A percentile compares a stretch with the other conserved stretches of the same genome.
Evolutionary conservation across 2,888 invertebrate species (phyloP).

Genomic region (Clepsis dumicolana): DNA sequence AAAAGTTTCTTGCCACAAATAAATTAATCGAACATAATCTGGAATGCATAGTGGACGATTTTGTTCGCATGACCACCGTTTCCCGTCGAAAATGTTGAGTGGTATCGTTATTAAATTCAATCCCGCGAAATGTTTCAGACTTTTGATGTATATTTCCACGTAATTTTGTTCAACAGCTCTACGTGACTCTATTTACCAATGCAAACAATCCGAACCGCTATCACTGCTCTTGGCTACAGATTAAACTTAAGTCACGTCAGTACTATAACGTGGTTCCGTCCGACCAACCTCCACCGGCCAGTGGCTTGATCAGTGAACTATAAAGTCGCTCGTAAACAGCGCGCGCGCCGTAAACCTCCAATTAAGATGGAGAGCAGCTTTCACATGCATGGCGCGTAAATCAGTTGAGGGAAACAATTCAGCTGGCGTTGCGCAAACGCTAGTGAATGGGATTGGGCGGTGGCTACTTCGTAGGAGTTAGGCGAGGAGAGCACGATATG

Average conservation of each 20-base stretch:
- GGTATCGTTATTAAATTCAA: no score
- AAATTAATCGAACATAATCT: no score
- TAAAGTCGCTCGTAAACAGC: constrained; percentile 44
- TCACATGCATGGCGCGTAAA: constrained; percentile 22
- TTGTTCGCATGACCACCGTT: background rate
- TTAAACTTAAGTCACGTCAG: background rate
- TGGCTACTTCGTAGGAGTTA: no score
- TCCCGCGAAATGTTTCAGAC: no score
- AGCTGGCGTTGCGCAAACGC: constrained; percentile 24
- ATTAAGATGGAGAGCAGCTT: constrained; percentile 56
- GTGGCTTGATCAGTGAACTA: constrained; percentile 36
- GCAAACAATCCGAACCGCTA: no score
- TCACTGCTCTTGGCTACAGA: no score
- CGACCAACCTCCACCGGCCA: constrained; percentile 15
- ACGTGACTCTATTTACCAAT: no score
- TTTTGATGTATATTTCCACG: no score
- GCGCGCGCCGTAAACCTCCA: constrained; percentile 57
- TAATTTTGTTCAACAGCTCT: no score
- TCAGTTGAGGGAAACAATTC: constrained; percentile 22
- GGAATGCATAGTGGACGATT: background rate
- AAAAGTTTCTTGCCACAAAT: no score
- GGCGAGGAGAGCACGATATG: no score
- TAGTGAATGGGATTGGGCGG: background rate
- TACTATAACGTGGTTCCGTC: background rate
- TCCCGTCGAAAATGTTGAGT: no score